Conservation (phyloP, 2,113 vertebrate genomes). For the Trichechus manatus region DNA sequence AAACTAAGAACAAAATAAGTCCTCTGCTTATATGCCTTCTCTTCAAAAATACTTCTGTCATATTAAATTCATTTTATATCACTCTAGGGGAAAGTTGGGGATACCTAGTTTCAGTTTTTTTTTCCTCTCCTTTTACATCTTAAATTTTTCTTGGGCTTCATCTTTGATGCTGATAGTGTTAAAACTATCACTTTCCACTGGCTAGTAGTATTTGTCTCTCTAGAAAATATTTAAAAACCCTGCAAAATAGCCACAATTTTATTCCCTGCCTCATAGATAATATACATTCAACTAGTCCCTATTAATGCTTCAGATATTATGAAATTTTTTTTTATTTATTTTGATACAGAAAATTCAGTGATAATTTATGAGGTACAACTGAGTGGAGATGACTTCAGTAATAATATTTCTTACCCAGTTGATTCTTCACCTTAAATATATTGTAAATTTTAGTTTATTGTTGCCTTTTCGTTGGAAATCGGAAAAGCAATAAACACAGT, state of each 20-base stretch:
- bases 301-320: background rate
- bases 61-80: conserved; percentile 32
- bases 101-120: background rate
- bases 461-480: background rate
- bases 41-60: conserved; percentile 1
- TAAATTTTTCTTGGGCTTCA: conserved; percentile 44
- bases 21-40: background rate
- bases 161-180: background rate
- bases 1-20: conserved; percentile 18
- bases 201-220: background rate
- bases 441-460: background rate
- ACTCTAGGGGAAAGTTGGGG: background rate
- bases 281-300: background rate
- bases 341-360: background rate
- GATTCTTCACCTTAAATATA: background rate
- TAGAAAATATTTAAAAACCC: conserved; percentile 29
- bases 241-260: conserved; percentile 1
- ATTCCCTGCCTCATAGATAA: background rate
- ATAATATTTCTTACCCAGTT: background rate
- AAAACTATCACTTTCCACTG: background rate
- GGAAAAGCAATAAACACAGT: conserved; percentile 33
- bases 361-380: conserved; percentile 53
- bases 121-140: conserved; percentile 8
- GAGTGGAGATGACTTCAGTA: accelerated
- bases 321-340: conserved; percentile 37